A percentile compares a stretch with the other conserved stretches of the same genome.
phyloP scores from a whole-genome alignment of 2,888 invertebrate species.

The Ormyrus rosae region DNA sequence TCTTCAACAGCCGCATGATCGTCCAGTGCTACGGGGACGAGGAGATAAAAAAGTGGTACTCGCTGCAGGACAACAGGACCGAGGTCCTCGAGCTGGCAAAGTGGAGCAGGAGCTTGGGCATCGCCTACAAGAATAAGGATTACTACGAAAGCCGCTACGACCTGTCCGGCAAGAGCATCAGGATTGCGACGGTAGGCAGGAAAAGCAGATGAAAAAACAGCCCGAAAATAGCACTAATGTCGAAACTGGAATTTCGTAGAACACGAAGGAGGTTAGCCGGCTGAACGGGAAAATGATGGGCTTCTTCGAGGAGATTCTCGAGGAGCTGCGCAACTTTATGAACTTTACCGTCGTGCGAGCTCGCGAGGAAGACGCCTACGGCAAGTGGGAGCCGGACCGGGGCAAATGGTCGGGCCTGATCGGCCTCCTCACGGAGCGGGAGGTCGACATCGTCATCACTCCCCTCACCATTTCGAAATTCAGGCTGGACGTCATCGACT shows the following conservation, averaged over 20 bases:
- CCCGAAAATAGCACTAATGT: too few species aligned
- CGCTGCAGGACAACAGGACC: constrained; percentile 60
- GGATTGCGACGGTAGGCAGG: constrained; percentile 59
- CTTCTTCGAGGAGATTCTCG: constrained; percentile 62
- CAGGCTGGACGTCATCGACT: constrained; percentile 64
- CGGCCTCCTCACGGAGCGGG: constrained; percentile 55
- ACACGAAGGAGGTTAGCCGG: neutral
- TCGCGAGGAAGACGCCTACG: constrained; percentile 29
- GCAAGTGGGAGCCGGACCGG: constrained; percentile 57
- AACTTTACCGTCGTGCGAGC: constrained; percentile 63
- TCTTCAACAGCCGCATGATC: constrained; percentile 66
- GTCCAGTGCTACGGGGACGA: constrained; percentile 61
- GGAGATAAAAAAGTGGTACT: constrained; percentile 65
- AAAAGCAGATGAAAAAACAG: too few species aligned
- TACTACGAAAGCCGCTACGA: constrained; percentile 62
- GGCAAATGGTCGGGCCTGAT: constrained; percentile 66
- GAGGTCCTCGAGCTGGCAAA: constrained; percentile 58
- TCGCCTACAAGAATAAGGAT: constrained; percentile 42
- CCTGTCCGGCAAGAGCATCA: constrained; percentile 61
- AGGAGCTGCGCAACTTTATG: constrained; percentile 62
- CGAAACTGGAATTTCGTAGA: neutral
- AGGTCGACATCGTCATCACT: constrained; percentile 65
- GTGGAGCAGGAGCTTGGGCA: constrained; percentile 58
- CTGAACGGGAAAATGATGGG: constrained; percentile 57
- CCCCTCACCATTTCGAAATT: constrained; percentile 64